Evolutionary conservation across 2,888 invertebrate species (phyloP), one percentile per base, ranked within the genome.

Genomic region (Dryomyza anilis): DNA sequence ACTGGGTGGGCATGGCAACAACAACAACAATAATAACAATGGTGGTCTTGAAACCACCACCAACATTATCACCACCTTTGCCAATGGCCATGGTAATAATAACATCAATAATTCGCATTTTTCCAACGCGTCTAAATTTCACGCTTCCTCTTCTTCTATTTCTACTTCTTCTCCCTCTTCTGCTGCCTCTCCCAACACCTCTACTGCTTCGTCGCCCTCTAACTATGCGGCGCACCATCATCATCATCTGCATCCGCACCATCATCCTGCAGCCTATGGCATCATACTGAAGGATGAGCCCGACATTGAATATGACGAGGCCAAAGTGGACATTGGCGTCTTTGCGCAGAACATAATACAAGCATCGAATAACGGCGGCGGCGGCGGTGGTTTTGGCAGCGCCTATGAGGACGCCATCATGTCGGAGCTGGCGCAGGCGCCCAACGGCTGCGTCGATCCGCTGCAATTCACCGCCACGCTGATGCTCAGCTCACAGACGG

Each of bases 391-490:
- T 67, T 76, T 84, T 86, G 67, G 87, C 88, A 80, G 86, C 86
- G 78, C 71, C 8, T 92, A 92, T 74, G 91, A 91, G 48, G 92
- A 92, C 73, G 89, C 92, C 6, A 92, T 94, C 87, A 93, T 94
- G 86, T 92, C 92, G 14, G 93, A 93, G 77, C 89, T 93, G 85
- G 90, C 90, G 33, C 77, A 74, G 50, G 75, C 78, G 39, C 72
- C 76, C 1, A 76, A 74, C 46, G 77, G 78, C 1, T 89, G 90
- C 1, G 92, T 93, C 43, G 93, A 94, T 82, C 92, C 92, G 30
- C 85, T 92, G 56, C 93, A 93, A 75, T 93, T 94, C 79, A 90
- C 91, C 8, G 92, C 92, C 2, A 92, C 93, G 0, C 81, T 94
- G 61, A 92, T 93, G 58, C 91, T 94, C 78, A 89, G 91, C 53